Conservation (phyloP, 1,140 invertebrate genomes). For the Brachionus asplanchnoidis region DNA sequence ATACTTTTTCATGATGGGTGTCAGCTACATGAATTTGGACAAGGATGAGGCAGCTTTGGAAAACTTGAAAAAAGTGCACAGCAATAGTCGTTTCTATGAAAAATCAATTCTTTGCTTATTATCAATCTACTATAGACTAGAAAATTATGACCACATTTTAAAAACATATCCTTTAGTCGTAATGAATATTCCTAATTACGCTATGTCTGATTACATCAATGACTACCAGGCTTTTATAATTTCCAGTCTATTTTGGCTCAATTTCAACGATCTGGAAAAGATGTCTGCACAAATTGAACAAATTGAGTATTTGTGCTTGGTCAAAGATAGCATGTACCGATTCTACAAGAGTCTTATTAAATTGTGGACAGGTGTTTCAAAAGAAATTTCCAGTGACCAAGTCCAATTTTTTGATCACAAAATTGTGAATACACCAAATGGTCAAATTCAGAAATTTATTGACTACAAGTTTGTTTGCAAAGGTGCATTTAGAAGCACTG, state of each 20-base stretch:
- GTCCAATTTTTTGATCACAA: neutral
- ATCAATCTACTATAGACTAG: neutral
- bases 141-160: conserved; percentile 6
- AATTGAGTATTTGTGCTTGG: neutral
- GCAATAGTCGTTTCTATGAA: neutral
- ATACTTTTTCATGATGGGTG: neutral
- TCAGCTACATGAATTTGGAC: neutral
- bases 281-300: neutral
- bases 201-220: neutral
- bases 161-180: neutral
- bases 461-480: neutral
- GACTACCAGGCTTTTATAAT: neutral
- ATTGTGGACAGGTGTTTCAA: conserved; percentile 6
- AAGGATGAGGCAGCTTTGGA: neutral
- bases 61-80: neutral
- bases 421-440: neutral
- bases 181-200: neutral
- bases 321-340: neutral
- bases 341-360: conserved; percentile 11
- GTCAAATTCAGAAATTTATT: neutral
- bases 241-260: conserved; percentile 1
- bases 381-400: neutral
- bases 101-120: neutral
- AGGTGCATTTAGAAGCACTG: neutral
- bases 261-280: neutral